Percentiles rank a stretch among this genome's conserved stretches.
Conservation (phyloP, 2,888 invertebrate species). For the Candidula unifasciata region DNA sequence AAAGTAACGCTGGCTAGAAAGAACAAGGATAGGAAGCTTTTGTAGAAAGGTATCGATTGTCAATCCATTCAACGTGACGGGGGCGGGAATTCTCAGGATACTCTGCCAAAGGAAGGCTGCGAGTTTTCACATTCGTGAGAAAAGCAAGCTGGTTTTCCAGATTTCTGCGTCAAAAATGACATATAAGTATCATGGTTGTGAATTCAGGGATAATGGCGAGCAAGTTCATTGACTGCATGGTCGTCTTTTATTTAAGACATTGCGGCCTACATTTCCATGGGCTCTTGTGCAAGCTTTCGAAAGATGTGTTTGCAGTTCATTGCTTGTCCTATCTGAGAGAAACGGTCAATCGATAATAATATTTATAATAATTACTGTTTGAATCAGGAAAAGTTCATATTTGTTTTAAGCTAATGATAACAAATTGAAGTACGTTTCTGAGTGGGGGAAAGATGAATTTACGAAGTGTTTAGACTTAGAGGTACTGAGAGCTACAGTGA, state of each 20-base stretch:
- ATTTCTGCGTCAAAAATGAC: slow-evolving; percentile 8
- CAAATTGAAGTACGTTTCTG: no score
- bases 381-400: no score
- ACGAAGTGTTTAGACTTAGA: no score
- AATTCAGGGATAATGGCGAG: background rate
- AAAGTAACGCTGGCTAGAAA: slow-evolving; percentile 10
- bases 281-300: background rate
- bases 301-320: background rate
- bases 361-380: background rate
- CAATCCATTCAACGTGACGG: slow-evolving; percentile 12
- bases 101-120: no score
- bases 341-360: background rate
- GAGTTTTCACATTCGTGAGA: slow-evolving; percentile 5
- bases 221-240: background rate
- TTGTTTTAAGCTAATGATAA: no score
- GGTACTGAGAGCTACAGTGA: no score
- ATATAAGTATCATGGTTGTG: slow-evolving; percentile 14
- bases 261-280: background rate
- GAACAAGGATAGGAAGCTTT: background rate
- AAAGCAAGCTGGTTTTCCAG: slow-evolving; percentile 25
- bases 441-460: no score
- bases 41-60: background rate
- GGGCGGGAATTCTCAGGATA: background rate
- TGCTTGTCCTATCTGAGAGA: background rate
- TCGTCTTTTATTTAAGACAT: background rate